Evolutionary conservation across 2,888 invertebrate species (phyloP).

Genomic region (Tenthredo livida): DNA sequence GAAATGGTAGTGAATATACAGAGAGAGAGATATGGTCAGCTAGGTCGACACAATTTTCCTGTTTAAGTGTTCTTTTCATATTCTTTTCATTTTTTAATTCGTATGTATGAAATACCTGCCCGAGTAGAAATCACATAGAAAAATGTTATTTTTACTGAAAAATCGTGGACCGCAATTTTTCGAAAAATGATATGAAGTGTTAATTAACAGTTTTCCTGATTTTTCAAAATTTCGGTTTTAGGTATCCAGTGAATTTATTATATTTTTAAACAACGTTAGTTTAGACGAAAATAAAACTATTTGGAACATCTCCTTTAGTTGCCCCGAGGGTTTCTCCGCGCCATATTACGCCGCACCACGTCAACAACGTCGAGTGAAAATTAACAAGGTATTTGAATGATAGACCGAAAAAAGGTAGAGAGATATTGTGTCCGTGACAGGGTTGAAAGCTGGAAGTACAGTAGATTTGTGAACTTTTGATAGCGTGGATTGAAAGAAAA

Average conservation of each 20-base stretch:
- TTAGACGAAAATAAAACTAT: neutral
- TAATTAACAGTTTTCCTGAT: neutral
- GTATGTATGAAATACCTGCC: neutral
- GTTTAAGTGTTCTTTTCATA: neutral
- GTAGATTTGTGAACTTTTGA: neutral
- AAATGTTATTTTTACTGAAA: neutral
- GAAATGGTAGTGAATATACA: neutral
- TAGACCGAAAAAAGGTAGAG: neutral
- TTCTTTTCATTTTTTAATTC: neutral
- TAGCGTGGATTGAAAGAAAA: neutral
- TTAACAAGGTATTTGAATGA: slow-evolving; percentile 19
- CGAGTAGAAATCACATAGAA: neutral
- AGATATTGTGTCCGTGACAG: neutral
- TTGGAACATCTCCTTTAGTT: slow-evolving; percentile 9
- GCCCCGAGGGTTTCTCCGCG: neutral
- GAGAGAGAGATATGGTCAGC: slow-evolving; percentile 14
- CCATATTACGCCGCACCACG: neutral
- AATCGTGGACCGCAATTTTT: neutral
- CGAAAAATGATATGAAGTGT: neutral
- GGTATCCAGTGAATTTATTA: neutral
- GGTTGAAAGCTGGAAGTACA: neutral
- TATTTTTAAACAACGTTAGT: neutral
- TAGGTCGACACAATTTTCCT: neutral
- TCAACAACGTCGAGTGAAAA: slow-evolving; percentile 3
- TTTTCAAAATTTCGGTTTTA: neutral